Base-by-base conservation (phyloP, 1,140 invertebrate genomes). In the Galleria mellonella region DNA sequence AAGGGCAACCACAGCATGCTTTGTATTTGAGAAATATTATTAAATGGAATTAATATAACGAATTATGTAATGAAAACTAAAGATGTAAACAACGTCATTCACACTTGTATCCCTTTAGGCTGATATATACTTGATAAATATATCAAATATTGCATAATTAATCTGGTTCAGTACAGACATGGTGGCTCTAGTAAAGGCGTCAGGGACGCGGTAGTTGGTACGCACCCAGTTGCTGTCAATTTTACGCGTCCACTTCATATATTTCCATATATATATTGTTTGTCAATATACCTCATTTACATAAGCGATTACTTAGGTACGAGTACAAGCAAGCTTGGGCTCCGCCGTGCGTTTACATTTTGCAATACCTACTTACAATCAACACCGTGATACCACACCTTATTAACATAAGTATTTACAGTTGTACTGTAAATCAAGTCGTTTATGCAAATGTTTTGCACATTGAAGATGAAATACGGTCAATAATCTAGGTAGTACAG, bases 381-480 rank as follows among this genome's bases (percentile, higher is more conserved):
- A 68, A 61, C 64, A 61, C 60, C 59, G 55, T 64, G 65, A 71
- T 62, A 74, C 62, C 50, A 59, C 51, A 55, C 63, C 71, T 70
- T 68, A 81, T 83, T 83, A 78, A 69, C 76, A 83, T 77, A 79
- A 72, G 55, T 72, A 83, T 81, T 78, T 77, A 75, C 69, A 66
- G 64, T 58, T 67, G 46, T 47, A 49, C 57, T 67, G 65, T 74
- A 77, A 78, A 82, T 76, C 67, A 73, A 67, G 63, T 72, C 62
- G 71, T 68, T 74, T 69, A 70, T 74, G 61, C 53, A 46, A 43
- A 46, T 59, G 64, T 60, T 63, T 62, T 63, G 61, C 55, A 60
- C 53, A 65, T 58, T 58, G 55, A 50, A 62, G 49, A 59, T 71
- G 64, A 71, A 55, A 48, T 60, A 59, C 55, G 56, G 38, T 55